Evolutionary conservation across 2,113 vertebrate species (phyloP).

Genomic region (Furnarius figulus): DNA sequence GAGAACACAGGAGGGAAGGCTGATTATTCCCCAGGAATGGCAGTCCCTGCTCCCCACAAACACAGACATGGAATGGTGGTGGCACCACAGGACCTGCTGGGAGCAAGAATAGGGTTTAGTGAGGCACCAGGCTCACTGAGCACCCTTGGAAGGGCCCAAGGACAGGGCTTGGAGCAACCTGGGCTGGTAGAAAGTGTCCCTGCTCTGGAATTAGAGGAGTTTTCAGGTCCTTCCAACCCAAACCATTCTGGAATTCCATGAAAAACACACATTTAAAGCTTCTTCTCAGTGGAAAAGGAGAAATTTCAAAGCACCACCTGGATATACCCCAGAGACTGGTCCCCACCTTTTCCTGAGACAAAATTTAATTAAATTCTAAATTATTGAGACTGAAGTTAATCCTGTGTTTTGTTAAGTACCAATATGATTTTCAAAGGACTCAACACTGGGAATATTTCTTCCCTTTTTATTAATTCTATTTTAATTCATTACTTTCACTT

Average conservation of each 20-base stretch:
- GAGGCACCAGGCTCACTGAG: accelerated
- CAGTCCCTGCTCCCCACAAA: background rate
- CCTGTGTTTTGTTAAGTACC: background rate
- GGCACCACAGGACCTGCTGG: background rate
- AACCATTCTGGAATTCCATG: background rate
- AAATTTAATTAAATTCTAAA: background rate
- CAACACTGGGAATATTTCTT: background rate
- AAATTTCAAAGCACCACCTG: background rate
- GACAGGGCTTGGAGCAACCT: background rate
- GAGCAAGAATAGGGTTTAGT: background rate
- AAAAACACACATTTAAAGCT: background rate
- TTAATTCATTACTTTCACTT: background rate
- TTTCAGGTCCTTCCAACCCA: background rate
- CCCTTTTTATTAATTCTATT: background rate
- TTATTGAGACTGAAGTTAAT: background rate
- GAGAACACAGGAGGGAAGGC: background rate
- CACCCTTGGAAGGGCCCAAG: background rate
- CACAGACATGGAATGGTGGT: accelerated
- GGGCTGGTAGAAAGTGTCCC: background rate
- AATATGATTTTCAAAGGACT: background rate
- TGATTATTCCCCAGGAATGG: background rate
- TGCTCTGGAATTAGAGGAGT: background rate
- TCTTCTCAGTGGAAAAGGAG: background rate
- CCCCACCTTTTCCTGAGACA: background rate
- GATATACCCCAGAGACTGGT: background rate